Percentiles rank a stretch among this genome's conserved stretches.
These are phyloP conservation scores for Patella pellucida DNA, from an alignment of 2,888 invertebrate species.

Conservation along the genomic window DNA sequence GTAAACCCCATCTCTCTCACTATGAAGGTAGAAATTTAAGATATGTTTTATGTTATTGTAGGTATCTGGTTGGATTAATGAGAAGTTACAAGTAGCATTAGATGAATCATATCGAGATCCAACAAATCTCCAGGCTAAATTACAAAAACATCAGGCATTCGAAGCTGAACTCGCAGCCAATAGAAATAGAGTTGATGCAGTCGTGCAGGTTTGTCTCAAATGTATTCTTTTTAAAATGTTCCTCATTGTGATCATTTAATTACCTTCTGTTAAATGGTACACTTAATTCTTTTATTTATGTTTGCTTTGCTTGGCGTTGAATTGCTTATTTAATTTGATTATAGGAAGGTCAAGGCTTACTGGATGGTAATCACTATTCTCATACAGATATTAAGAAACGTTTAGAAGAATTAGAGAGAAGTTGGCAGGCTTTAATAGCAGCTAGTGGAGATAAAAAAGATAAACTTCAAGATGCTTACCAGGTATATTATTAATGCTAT, in stretches of 20 bases:
- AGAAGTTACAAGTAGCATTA: slow-evolving; percentile 91
- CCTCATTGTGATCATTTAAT: no score
- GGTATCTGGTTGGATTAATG: slow-evolving; percentile 85
- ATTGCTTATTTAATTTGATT: neutral
- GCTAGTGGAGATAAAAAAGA: slow-evolving; percentile 87
- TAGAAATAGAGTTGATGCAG: slow-evolving; percentile 85
- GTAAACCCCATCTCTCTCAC: no score
- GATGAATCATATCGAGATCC: slow-evolving; percentile 96
- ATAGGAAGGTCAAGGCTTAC: slow-evolving; percentile 72
- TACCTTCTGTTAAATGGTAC: no score
- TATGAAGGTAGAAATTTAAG: no score
- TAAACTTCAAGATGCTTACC: slow-evolving; percentile 90
- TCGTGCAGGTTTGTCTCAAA: slow-evolving; percentile 76
- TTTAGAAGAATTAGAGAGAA: slow-evolving; percentile 85
- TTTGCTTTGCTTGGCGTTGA: no score
- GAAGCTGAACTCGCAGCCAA: slow-evolving; percentile 95
- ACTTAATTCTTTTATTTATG: no score
- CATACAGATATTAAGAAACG: slow-evolving; percentile 85
- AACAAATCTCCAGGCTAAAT: slow-evolving; percentile 96
- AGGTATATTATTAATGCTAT: slow-evolving; percentile 46
- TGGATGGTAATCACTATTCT: slow-evolving; percentile 88
- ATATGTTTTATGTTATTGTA: slow-evolving; percentile 30
- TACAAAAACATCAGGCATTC: slow-evolving; percentile 95
- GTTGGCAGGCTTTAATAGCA: slow-evolving; percentile 88
- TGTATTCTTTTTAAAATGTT: no score